These are phyloP conservation scores for Drosophila melanica DNA, from an alignment of 1,140 invertebrate species.

Conservation along the genomic window DNA sequence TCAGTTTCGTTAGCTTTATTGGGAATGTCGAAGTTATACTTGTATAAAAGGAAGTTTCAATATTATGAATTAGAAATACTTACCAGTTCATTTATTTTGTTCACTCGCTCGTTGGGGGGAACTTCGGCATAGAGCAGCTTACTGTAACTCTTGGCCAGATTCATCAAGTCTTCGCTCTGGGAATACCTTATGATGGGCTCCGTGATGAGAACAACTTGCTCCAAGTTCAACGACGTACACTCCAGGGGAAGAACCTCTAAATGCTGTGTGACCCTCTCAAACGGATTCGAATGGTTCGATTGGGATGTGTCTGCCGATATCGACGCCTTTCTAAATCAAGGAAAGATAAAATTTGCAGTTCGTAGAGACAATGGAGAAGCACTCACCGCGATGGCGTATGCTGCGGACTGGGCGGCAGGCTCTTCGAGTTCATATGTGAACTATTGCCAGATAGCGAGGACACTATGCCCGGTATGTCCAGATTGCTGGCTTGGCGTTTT, in stretches of 20 bases:
- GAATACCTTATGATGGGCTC: conserved; percentile 69
- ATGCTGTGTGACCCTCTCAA: conserved; percentile 70
- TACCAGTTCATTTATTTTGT: conserved; percentile 89
- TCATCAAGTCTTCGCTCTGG: conserved; percentile 88
- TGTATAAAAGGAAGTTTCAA: background rate
- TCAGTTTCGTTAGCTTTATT: conserved; percentile 71
- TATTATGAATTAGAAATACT: conserved; percentile 35
- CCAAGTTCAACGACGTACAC: conserved; percentile 53
- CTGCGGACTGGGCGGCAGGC: conserved; percentile 90
- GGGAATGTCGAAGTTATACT: background rate
- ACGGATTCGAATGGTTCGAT: conserved; percentile 58
- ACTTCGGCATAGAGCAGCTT: conserved; percentile 88
- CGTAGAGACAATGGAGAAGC: background rate
- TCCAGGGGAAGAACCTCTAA: conserved; percentile 71
- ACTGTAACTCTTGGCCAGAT: conserved; percentile 90
- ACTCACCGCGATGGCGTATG: conserved; percentile 85
- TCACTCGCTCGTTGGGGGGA: conserved; percentile 86
- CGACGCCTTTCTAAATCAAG: conserved; percentile 68
- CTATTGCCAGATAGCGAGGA: conserved; percentile 71
- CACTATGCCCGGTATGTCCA: conserved; percentile 85
- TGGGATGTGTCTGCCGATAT: conserved; percentile 53
- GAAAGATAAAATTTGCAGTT: background rate
- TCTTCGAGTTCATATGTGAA: conserved; percentile 80
- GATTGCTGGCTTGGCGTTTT: conserved; percentile 85
- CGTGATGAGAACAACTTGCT: conserved; percentile 71